Evolutionary conservation across 2,888 invertebrate genomes (phyloP).

Genomic region (Apodemia hepburni): DNA sequence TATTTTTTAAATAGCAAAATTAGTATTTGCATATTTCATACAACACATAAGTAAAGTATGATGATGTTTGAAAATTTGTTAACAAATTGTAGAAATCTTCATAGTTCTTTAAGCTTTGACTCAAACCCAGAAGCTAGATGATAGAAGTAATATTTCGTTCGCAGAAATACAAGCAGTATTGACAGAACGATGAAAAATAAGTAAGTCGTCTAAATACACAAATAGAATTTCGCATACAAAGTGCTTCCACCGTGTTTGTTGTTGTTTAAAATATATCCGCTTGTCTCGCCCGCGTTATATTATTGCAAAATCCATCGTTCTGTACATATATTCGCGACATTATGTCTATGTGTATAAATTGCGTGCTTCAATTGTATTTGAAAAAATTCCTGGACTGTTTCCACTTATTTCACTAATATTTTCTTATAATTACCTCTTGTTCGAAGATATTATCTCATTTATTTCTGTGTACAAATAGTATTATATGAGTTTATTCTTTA

Average conservation of each 20-base stretch:
- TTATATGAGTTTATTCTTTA: neutral
- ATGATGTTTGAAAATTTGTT: neutral
- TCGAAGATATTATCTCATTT: neutral
- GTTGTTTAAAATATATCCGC: constrained; percentile 32
- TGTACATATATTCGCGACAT: too few relatives aligned
- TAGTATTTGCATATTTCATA: neutral
- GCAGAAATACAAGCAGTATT: constrained; percentile 57
- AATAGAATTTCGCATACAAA: constrained; percentile 23
- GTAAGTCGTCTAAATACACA: constrained; percentile 52
- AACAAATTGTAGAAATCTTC: neutral
- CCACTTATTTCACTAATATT: constrained; percentile 26
- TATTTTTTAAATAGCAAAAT: neutral
- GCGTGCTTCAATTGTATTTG: too few relatives aligned
- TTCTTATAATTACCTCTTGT: neutral
- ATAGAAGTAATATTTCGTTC: constrained; percentile 53
- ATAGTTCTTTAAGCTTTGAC: neutral
- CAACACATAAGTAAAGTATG: neutral
- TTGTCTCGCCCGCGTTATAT: constrained; percentile 36
- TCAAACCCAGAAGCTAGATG: constrained; percentile 19
- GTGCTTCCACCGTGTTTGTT: constrained; percentile 29
- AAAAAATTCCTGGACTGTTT: too few relatives aligned
- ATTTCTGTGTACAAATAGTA: neutral
- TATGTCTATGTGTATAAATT: too few relatives aligned
- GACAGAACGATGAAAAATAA: constrained; percentile 74
- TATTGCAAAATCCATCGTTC: constrained; percentile 40